A percentile compares a stretch with the other conserved stretches of the same genome.
Evolutionary conservation across 1,140 invertebrate species (phyloP).

Genomic region (Bicyclus anynana): DNA sequence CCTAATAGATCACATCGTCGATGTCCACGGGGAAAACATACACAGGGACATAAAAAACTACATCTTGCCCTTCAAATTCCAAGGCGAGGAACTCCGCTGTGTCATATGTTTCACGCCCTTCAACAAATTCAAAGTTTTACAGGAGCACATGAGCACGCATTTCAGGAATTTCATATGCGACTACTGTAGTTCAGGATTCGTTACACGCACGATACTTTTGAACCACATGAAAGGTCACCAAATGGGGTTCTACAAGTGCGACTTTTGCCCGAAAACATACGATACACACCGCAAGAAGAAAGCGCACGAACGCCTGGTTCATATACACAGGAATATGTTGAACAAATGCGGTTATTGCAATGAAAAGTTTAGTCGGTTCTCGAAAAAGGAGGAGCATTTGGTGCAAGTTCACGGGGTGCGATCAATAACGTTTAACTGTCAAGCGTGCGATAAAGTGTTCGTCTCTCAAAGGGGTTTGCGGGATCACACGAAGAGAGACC

Average conservation of each 20-base stretch:
- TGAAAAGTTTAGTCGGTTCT: conserved; percentile 20
- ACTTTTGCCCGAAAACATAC: conserved; percentile 28
- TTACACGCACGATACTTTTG: conserved; percentile 16
- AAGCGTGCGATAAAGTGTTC: conserved; percentile 26
- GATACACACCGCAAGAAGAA: conserved; percentile 19
- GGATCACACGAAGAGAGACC: conserved; percentile 25
- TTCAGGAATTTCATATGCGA: conserved; percentile 34
- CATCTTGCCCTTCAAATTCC: conserved; percentile 34
- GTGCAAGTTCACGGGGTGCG: conserved; percentile 11
- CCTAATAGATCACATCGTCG: conserved; percentile 36
- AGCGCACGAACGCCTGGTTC: conserved; percentile 17
- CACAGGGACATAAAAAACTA: conserved; percentile 27
- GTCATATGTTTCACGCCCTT: conserved; percentile 27
- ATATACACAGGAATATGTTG: conserved; percentile 25
- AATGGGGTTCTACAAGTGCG: conserved; percentile 23
- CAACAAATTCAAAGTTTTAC: conserved; percentile 28
- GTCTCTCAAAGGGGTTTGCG: conserved; percentile 9
- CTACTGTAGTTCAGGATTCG: conserved; percentile 28
- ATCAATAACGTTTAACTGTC: conserved; percentile 8
- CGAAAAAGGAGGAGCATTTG: conserved; percentile 22
- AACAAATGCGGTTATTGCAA: conserved; percentile 29
- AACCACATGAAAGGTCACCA: conserved; percentile 27
- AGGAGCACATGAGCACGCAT: conserved; percentile 38
- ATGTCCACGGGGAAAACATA: conserved; percentile 16
- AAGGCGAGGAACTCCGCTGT: conserved; percentile 21